phyloP scores from a whole-genome alignment of 2,113 vertebrate species.

The Cephalopterus ornatus region DNA sequence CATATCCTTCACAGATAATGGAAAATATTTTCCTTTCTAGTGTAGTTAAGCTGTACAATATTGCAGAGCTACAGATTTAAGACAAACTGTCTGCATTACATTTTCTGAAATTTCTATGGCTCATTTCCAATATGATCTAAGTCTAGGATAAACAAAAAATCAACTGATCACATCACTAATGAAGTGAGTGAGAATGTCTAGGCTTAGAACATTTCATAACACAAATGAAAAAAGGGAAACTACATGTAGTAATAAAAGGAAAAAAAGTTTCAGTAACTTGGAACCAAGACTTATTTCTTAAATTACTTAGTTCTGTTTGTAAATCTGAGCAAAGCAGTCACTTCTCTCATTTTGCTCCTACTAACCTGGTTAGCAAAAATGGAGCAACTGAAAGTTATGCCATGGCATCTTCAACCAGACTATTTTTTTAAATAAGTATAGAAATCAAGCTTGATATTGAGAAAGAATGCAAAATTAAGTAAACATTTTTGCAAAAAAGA shows the following conservation, averaged over 20 bases:
- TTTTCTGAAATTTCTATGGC: slow-evolving; percentile 8
- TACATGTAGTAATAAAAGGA: neutral
- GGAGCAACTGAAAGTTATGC: neutral
- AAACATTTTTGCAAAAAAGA: neutral
- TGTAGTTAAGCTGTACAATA: neutral
- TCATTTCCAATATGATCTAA: slow-evolving; percentile 10
- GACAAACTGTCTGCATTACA: neutral
- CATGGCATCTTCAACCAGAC: neutral
- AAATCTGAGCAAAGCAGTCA: neutral
- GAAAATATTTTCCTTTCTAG: neutral
- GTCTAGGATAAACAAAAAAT: neutral
- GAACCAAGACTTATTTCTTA: neutral
- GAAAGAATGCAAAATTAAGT: neutral
- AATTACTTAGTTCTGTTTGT: neutral
- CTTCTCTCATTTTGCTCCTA: neutral
- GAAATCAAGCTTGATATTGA: neutral
- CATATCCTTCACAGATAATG: neutral
- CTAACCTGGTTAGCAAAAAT: neutral
- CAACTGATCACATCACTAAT: neutral
- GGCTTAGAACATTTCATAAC: slow-evolving; percentile 8
- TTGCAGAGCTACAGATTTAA: neutral
- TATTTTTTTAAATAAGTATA: neutral
- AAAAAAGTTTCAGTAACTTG: neutral
- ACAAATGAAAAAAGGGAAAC: slow-evolving; percentile 10
- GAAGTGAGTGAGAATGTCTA: neutral